These are phyloP conservation scores for Thaleichthys pacificus DNA, from an alignment of 2,797 vertebrate species.

Conservation along the genomic window DNA sequence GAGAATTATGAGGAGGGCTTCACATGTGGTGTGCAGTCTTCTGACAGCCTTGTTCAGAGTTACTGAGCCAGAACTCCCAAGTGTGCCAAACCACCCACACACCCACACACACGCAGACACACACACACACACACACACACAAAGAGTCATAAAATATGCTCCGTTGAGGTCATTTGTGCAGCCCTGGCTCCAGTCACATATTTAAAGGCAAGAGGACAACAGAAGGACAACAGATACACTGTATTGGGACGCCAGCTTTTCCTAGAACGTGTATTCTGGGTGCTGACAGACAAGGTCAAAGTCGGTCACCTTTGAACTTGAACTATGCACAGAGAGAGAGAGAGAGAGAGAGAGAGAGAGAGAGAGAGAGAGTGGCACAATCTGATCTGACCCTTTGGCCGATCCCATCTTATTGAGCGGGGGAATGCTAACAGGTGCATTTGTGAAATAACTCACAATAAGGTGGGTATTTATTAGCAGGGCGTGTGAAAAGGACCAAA, in stretches of 20 bases:
- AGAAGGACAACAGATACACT: background rate
- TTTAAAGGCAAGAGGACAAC: too few relatives aligned
- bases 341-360: background rate
- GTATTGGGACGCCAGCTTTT: background rate
- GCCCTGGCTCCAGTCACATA: background rate
- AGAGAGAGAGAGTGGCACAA: background rate
- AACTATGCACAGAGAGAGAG: background rate
- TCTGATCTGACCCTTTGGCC: background rate
- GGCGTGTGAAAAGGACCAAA: too few relatives aligned
- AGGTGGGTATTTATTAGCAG: too few relatives aligned
- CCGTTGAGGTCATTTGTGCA: conserved; percentile 28
- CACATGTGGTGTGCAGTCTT: conserved; percentile 57
- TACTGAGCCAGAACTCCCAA: conserved; percentile 25
- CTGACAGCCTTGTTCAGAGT: conserved; percentile 6
- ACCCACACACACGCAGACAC: conserved; percentile 20
- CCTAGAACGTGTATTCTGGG: background rate
- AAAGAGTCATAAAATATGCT: conserved; percentile 8
- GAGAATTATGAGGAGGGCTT: background rate
- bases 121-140: too few relatives aligned
- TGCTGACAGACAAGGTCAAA: too few relatives aligned
- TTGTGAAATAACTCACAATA: background rate
- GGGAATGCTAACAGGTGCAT: background rate
- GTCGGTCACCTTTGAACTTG: too few relatives aligned
- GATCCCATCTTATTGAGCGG: background rate
- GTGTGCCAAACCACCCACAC: conserved; percentile 41